A percentile compares a stretch with the other conserved stretches of the same genome.
Evolutionary conservation across 2,113 vertebrate species (phyloP).

Genomic region (Amphiprion ocellaris): DNA sequence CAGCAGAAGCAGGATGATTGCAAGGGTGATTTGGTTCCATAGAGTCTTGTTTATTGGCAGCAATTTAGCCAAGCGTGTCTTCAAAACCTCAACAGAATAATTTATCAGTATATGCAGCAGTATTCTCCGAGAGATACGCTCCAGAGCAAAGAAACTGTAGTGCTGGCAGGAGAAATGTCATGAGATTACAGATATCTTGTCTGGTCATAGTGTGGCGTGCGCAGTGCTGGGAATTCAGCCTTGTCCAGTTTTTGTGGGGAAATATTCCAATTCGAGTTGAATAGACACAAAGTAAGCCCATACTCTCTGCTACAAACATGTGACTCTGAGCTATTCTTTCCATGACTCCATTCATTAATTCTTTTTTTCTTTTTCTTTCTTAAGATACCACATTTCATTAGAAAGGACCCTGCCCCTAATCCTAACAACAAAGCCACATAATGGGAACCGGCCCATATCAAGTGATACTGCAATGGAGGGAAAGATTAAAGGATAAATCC

Average conservation of each 20-base stretch:
- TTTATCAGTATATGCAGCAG: slow-evolving; percentile 46
- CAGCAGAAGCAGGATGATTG: slow-evolving; percentile 51
- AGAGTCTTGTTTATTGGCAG: slow-evolving; percentile 62
- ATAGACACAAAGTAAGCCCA: slow-evolving; percentile 17
- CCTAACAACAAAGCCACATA: slow-evolving; percentile 54
- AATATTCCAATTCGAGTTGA: slow-evolving; percentile 42
- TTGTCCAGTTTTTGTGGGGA: slow-evolving; percentile 6
- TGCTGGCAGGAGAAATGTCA: slow-evolving; percentile 45
- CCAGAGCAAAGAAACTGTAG: slow-evolving; percentile 18
- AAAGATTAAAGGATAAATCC: slow-evolving; percentile 58
- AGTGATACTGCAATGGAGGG: slow-evolving; percentile 34
- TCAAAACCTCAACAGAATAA: slow-evolving; percentile 59
- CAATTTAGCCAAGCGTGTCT: slow-evolving; percentile 59
- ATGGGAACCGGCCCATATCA: slow-evolving; percentile 43
- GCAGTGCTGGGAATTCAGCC: slow-evolving; percentile 29
- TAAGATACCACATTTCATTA: slow-evolving; percentile 52
- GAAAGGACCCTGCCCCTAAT: slow-evolving; percentile 41
- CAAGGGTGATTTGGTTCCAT: slow-evolving; percentile 56
- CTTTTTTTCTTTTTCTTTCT: slow-evolving; percentile 1
- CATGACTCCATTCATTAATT: slow-evolving; percentile 8
- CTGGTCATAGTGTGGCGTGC: slow-evolving; percentile 13
- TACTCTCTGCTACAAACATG: slow-evolving; percentile 8
- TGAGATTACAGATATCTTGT: slow-evolving; percentile 48
- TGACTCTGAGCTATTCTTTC: slow-evolving; percentile 1
- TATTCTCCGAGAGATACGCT: slow-evolving; percentile 42